These are phyloP conservation scores for Rhyacophila evoluta DNA, from an alignment of 2,888 invertebrate genomes.

Conservation along the genomic window DNA sequence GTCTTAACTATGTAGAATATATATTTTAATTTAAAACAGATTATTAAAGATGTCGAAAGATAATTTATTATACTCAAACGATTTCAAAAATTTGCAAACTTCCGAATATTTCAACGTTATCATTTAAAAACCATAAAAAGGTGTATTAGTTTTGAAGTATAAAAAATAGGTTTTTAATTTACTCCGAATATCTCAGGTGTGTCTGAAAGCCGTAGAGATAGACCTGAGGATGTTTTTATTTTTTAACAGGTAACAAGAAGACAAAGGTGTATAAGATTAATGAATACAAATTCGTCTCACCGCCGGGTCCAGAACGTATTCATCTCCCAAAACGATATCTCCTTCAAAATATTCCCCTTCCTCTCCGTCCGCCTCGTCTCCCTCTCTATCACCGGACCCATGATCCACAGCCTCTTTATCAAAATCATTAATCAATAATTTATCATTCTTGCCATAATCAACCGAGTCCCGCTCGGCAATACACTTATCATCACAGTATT, in stretches of 20 bases:
- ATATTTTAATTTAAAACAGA: not conserved
- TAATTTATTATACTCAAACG: not conserved
- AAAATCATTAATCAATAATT: conserved; percentile 50
- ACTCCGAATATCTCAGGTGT: not conserved
- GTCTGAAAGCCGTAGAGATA: not conserved
- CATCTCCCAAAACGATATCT: conserved; percentile 53
- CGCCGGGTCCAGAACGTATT: conserved; percentile 50
- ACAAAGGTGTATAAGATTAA: conserved; percentile 54
- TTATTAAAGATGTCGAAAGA: not conserved
- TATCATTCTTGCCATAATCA: conserved; percentile 39
- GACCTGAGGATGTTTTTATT: not conserved
- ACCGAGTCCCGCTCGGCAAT: conserved; percentile 35
- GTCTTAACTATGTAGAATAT: too few relatives aligned
- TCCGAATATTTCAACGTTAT: not conserved
- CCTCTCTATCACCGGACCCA: conserved; percentile 45
- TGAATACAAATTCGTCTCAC: conserved; percentile 54
- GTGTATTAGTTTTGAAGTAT: not conserved
- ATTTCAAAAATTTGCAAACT: conserved; percentile 13
- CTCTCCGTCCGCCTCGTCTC: conserved; percentile 47
- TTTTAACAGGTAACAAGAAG: conserved; percentile 37
- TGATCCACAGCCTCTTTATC: conserved; percentile 17
- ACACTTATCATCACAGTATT: conserved; percentile 51
- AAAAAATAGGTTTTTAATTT: conserved; percentile 5
- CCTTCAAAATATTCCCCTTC: conserved; percentile 54
- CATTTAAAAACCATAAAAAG: not conserved